These are phyloP conservation scores for Scotopteryx bipunctaria DNA, from an alignment of 2,888 invertebrate species.

Conservation along the genomic window DNA sequence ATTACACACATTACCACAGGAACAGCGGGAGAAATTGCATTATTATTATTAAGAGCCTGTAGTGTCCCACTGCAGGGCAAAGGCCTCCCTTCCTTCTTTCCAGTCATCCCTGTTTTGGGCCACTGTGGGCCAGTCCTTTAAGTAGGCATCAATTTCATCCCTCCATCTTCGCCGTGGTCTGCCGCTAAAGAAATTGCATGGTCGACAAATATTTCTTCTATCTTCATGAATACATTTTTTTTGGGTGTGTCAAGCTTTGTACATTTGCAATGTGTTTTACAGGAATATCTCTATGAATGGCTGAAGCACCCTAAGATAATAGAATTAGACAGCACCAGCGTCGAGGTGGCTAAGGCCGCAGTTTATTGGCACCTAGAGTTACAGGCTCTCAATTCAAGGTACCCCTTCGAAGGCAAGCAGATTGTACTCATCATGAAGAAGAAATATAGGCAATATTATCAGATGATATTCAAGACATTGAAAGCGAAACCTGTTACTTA, in stretches of 20 bases:
- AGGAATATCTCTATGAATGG: conserved; percentile 79
- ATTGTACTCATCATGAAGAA: conserved; percentile 78
- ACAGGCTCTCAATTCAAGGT: conserved; percentile 57
- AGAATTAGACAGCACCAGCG: conserved; percentile 72
- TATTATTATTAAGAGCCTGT: too few species aligned
- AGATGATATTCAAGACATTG: conserved; percentile 75
- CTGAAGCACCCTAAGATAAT: conserved; percentile 74
- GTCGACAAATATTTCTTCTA: too few species aligned
- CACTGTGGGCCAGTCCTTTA: too few species aligned
- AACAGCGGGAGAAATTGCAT: too few species aligned
- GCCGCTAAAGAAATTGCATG: too few species aligned
- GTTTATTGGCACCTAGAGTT: conserved; percentile 72
- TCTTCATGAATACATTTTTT: too few species aligned
- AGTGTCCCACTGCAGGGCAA: too few species aligned
- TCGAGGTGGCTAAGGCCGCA: conserved; percentile 75
- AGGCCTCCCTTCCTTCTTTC: too few species aligned
- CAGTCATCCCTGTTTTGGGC: too few species aligned
- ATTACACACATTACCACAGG: not conserved
- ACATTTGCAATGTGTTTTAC: conserved; percentile 12
- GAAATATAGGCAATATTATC: conserved; percentile 76
- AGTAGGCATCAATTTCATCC: too few species aligned
- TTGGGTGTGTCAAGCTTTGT: not conserved
- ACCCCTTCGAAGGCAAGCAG: conserved; percentile 76
- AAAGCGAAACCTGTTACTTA: conserved; percentile 77
- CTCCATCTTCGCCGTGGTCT: too few species aligned